phyloP scores from a whole-genome alignment of 2,797 vertebrate species.

The Notoglanidium macrostoma region DNA sequence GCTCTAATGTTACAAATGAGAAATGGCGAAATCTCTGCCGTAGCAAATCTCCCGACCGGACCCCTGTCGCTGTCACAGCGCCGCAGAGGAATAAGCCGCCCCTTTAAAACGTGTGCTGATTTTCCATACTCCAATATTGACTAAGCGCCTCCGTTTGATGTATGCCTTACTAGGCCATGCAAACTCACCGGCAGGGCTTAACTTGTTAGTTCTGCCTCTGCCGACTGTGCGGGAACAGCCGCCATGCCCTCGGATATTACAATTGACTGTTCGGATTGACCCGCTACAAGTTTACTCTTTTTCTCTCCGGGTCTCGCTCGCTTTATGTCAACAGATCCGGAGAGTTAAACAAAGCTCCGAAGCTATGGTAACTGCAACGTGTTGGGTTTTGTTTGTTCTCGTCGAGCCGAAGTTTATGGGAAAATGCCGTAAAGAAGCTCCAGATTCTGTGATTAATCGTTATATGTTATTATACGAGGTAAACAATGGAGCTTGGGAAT shows the following conservation, averaged over 20 bases:
- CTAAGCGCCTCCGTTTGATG: conserved; percentile 92
- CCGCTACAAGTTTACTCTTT: conserved; percentile 80
- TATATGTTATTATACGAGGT: conserved; percentile 76
- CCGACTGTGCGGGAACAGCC: conserved; percentile 83
- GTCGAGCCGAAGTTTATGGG: conserved; percentile 74
- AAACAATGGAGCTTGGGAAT: conserved; percentile 75
- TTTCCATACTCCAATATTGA: conserved; percentile 93
- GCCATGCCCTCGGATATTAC: conserved; percentile 94
- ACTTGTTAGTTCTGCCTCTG: conserved; percentile 95
- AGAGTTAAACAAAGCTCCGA: conserved; percentile 66
- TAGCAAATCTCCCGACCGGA: conserved; percentile 62
- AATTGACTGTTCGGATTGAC: conserved; percentile 88
- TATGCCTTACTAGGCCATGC: conserved; percentile 85
- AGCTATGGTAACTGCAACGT: conserved; percentile 78
- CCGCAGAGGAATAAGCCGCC: conserved; percentile 83
- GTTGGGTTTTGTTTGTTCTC: conserved; percentile 73
- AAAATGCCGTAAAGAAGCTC: conserved; percentile 74
- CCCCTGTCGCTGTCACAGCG: conserved; percentile 63
- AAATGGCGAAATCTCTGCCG: conserved; percentile 68
- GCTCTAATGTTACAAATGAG: conserved; percentile 74
- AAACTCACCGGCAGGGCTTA: conserved; percentile 94
- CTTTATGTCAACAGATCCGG: conserved; percentile 71
- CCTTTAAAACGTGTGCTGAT: conserved; percentile 87
- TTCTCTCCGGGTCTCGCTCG: conserved; percentile 1
- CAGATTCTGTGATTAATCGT: conserved; percentile 74